Conservation (phyloP, 2,797 vertebrate species). For the Sus cebifrons region DNA sequence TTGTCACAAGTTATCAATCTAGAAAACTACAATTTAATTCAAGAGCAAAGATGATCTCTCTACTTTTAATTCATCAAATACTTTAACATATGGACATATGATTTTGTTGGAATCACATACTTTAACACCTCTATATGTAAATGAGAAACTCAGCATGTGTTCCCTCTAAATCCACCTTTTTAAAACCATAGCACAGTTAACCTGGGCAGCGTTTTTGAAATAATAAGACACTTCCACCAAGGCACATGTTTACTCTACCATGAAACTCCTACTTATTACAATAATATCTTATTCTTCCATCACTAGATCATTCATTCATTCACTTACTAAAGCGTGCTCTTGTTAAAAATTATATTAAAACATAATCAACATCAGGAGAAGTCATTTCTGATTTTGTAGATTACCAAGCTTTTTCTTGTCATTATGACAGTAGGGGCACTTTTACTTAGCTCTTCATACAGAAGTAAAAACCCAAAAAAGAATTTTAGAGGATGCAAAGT, state of each 20-base stretch:
- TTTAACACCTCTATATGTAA: not conserved
- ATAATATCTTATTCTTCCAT: not conserved
- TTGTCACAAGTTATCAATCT: not conserved
- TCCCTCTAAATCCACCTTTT: not conserved
- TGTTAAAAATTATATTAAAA: not conserved
- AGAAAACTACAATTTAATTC: not conserved
- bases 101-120: not conserved
- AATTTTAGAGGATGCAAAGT: not conserved
- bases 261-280: not conserved
- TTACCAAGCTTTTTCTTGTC: not conserved
- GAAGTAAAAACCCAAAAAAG: not conserved
- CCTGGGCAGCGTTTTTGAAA: not conserved
- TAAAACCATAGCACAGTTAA: not conserved
- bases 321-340: not conserved
- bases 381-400: not conserved
- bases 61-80: not conserved
- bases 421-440: rapidly evolving
- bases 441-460: not conserved
- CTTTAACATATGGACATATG: not conserved
- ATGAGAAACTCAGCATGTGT: not conserved
- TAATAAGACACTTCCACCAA: not conserved
- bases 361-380: not conserved
- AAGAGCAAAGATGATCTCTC: not conserved
- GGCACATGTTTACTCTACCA: not conserved
- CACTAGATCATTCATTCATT: not conserved